Conservation (phyloP, 2,888 invertebrate genomes). For the Calliopum simillimum region DNA sequence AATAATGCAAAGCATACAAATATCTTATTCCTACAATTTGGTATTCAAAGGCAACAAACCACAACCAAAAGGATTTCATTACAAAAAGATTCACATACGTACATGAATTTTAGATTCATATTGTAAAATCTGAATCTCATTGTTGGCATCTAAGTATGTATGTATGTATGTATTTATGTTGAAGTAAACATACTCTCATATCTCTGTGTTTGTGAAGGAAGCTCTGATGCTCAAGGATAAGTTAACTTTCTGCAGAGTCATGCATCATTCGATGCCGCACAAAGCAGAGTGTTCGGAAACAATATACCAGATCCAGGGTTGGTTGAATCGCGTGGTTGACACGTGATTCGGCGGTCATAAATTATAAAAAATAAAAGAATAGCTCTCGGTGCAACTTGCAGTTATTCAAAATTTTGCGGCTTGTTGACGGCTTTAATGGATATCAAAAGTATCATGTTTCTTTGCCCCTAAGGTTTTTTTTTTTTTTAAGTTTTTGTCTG, state of each 20-base stretch:
- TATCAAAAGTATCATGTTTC: constrained; percentile 21
- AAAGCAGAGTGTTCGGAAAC: constrained; percentile 49
- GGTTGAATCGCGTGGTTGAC: constrained; percentile 66
- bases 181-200: constrained; percentile 38
- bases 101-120: constrained; percentile 53
- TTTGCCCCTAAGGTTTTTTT: too few relatives aligned
- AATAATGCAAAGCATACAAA: not conserved
- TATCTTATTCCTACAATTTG: constrained; percentile 45
- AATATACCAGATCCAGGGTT: constrained; percentile 55
- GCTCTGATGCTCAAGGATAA: constrained; percentile 29
- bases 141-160: constrained; percentile 4
- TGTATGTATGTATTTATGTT: constrained; percentile 16
- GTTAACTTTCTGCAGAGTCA: constrained; percentile 55
- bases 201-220: constrained; percentile 23
- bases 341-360: constrained; percentile 67
- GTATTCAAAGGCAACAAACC: constrained; percentile 56
- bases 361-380: constrained; percentile 50
- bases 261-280: constrained; percentile 51
- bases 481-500: too few relatives aligned
- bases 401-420: constrained; percentile 9
- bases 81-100: constrained; percentile 26
- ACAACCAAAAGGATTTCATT: constrained; percentile 51
- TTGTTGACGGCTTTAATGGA: not conserved
- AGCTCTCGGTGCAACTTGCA: constrained; percentile 5
- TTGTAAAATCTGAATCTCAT: constrained; percentile 45